phyloP scores from a whole-genome alignment of 2,888 invertebrate species.

The Stenotaenia linearis region DNA sequence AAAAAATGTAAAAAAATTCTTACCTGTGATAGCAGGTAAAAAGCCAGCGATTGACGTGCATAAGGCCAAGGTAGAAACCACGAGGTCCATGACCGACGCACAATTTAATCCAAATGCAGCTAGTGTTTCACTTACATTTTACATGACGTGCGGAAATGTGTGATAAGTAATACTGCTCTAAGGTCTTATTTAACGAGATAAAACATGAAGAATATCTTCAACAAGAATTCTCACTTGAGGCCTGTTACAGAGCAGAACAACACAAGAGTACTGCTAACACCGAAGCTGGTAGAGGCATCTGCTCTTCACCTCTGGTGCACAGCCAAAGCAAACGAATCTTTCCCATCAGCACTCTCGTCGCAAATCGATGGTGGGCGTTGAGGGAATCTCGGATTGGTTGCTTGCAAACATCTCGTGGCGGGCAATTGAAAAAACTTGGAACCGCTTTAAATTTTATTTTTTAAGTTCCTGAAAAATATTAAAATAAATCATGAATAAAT shows the following conservation, averaged over 20 bases:
- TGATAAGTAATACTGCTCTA: constrained; percentile 14
- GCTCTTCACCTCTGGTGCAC: constrained; percentile 26
- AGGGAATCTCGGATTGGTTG: constrained; percentile 1
- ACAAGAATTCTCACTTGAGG: constrained; percentile 6
- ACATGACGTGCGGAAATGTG: constrained; percentile 3
- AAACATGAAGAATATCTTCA: not conserved
- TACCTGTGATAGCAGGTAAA: constrained; percentile 1
- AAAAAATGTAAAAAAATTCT: not conserved
- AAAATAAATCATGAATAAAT: not conserved
- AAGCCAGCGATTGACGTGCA: not conserved
- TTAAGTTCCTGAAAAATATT: not conserved
- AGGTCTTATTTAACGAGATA: constrained; percentile 5
- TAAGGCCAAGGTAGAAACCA: constrained; percentile 26
- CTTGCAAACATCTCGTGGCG: not conserved
- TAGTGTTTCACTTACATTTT: constrained; percentile 2
- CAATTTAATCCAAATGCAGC: constrained; percentile 18
- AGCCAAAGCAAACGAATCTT: constrained; percentile 26
- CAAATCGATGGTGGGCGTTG: constrained; percentile 19
- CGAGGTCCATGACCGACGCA: constrained; percentile 20
- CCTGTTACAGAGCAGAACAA: not conserved
- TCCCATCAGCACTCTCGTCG: constrained; percentile 24
- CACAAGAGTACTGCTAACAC: constrained; percentile 8
- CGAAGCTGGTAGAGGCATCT: constrained; percentile 24
- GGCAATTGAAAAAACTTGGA: constrained; percentile 17
- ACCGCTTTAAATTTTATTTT: not conserved